Evolutionary conservation across 1,140 invertebrate genomes (phyloP), one percentile per base, ranked within the genome.

Genomic region (Gerris buenoi): DNA sequence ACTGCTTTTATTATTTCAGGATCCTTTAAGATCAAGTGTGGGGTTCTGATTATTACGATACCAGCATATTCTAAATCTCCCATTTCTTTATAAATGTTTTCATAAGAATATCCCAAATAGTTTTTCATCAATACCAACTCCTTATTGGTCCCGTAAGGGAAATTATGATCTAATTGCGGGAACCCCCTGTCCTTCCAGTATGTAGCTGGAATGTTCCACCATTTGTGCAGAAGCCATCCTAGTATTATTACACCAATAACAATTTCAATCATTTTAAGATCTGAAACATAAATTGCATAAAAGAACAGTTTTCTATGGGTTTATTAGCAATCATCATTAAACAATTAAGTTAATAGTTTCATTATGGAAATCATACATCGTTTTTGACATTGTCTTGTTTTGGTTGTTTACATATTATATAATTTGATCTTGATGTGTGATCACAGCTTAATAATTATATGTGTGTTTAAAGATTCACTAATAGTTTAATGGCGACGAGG

Each of bases 1-100:
- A 86, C 79, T n/a, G 72, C 68, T 67, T 82, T 82, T 0, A 81
- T 76, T 1, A 85, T 67, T 10, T 82, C 79, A 1, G 81, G 79
- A 73, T 85, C 83, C 1, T 79, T 72, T 0, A 84, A 70, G 0
- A 85, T 72, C 2, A 84, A 72, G 25, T 76, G 75, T 0, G 83
- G 84, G n/a, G 75, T 76, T 25, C 75, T 71, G 10, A 81, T 75
- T 1, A 79, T 74, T 22, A 76, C 82, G n/a, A 73, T 76, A 0
- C 81, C 81, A 15, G 78, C 78, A 62, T 75, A 77, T 22, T 15
- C 22, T 64, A 18, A 26, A n/a, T 63, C 23, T 2, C 22, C 22
- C 23, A 27, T 26, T 63, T 63, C 10, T 2, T 64, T n/a, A 25
- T 29, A 22, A 18, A 64, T 25, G 23, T 60, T 25, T 60, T 60